Base-by-base conservation (phyloP, 2,888 invertebrate species). In the Melieria crassipennis region DNA sequence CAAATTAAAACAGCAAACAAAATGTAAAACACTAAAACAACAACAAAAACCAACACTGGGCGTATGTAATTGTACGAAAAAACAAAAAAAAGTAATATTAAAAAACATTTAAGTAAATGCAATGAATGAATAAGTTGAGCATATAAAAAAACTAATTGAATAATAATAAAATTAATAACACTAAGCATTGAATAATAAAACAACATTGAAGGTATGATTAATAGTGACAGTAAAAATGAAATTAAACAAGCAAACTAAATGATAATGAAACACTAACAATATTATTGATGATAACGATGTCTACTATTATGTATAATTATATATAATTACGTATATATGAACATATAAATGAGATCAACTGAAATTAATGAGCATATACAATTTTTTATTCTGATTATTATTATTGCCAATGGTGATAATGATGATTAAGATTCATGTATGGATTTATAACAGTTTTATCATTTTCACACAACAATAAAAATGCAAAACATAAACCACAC, bases 371-470 rank as follows among this genome's bases (percentile, higher is more conserved):
- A 57, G 57, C 11, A 58, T 71, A 72, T 65, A 48, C 66, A 58
- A 56, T 73, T 43, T 65, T 30, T 30, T 30, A 55, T 66, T 63
- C 62, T 60, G 42, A 47, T 62, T 62, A 62, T 62, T 16, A 66
- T 47, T 43, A 55, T 72, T 72, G 71, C 65, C 69, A 46, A 66
- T 47, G 60, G 16, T 16, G 16, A 16, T 16, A 16, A 16, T 16
- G 16, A 16, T 16, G 16, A 16, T 16, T 16, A 16, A 16, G 16
- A 65, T 52, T 56, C 56, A 46, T 52, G 4, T 48, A 58, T 52
- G 10, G 16, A 72, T 71, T 48, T 74, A 46, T 16, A 64, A 46
- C 63, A 65, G 70, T 72, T 71, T 81, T 81, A 73, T 75, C 73
- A 77, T 72, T 76, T 63, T 70, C 70, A 71, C 58, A n/a, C 57